These are phyloP conservation scores for Zapornia atra DNA, from an alignment of 2,113 vertebrate species.

Conservation along the genomic window DNA sequence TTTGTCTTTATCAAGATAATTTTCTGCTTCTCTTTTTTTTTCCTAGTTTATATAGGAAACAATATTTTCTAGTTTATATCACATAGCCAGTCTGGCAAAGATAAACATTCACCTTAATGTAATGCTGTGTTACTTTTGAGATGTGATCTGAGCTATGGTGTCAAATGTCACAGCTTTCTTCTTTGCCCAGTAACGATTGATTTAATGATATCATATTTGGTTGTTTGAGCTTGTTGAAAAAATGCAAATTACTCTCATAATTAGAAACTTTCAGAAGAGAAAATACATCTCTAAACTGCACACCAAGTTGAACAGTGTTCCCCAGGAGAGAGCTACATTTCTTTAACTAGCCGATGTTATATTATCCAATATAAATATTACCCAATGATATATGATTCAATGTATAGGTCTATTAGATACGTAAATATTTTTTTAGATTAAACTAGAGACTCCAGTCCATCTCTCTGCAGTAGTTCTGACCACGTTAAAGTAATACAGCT, in stretches of 20 bases:
- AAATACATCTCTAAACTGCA: neutral
- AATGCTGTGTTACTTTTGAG: neutral
- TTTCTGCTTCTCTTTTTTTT: neutral
- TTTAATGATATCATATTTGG: neutral
- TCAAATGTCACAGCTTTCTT: neutral
- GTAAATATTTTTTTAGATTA: neutral
- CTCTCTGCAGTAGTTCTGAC: neutral
- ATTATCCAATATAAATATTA: neutral
- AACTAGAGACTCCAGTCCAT: neutral
- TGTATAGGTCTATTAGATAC: neutral
- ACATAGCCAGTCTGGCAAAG: neutral
- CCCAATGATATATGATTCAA: neutral
- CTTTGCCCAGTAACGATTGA: neutral
- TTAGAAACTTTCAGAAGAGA: neutral
- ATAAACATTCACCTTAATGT: neutral
- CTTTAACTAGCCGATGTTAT: neutral
- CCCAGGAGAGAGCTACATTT: neutral
- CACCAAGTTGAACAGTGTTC: neutral
- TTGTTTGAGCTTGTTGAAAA: neutral
- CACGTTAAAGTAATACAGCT: neutral
- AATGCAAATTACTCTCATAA: neutral
- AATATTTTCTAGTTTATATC: neutral
- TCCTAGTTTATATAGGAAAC: neutral
- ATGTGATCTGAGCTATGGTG: neutral
- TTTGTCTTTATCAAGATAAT: neutral